Evolutionary conservation across 2,888 invertebrate species (phyloP).

Genomic region (Altica lythri): DNA sequence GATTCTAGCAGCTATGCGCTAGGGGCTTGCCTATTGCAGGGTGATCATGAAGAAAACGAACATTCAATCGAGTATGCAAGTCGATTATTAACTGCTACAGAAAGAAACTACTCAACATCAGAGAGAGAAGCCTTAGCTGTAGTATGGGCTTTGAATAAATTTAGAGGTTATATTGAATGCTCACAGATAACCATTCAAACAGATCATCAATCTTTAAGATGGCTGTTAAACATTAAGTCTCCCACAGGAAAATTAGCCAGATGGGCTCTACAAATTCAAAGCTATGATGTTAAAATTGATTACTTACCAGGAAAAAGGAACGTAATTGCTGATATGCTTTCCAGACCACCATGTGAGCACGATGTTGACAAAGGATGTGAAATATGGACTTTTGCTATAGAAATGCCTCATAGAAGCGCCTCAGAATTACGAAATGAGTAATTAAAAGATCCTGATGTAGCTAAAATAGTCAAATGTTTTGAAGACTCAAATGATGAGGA

Average conservation of each 20-base stretch:
- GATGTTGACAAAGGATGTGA: conserved; percentile 48
- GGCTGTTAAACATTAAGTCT: conserved; percentile 50
- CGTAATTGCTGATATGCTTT: conserved; percentile 51
- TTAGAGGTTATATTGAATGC: conserved; percentile 52
- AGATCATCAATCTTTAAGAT: conserved; percentile 58
- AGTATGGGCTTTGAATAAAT: conserved; percentile 49
- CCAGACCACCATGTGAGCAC: conserved; percentile 35
- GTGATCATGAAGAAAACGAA: conserved; percentile 34
- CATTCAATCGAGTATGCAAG: conserved; percentile 44
- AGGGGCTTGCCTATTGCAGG: conserved; percentile 37
- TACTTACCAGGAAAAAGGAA: conserved; percentile 49
- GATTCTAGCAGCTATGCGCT: conserved; percentile 41
- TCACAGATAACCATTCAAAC: conserved; percentile 49
- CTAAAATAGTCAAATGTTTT: conserved; percentile 36
- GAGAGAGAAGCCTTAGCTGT: conserved; percentile 40
- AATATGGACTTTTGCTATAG: conserved; percentile 6
- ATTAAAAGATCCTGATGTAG: conserved; percentile 35
- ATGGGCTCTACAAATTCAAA: conserved; percentile 52
- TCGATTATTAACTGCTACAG: conserved; percentile 36
- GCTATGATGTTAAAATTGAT: conserved; percentile 47
- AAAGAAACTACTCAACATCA: conserved; percentile 37
- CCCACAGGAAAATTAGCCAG: conserved; percentile 51
- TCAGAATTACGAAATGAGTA: conserved; percentile 23
- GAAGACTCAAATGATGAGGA: conserved; percentile 3
- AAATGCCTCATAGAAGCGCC: background rate